phyloP scores from a whole-genome alignment of 2,113 vertebrate genomes.

The Riparia riparia region DNA sequence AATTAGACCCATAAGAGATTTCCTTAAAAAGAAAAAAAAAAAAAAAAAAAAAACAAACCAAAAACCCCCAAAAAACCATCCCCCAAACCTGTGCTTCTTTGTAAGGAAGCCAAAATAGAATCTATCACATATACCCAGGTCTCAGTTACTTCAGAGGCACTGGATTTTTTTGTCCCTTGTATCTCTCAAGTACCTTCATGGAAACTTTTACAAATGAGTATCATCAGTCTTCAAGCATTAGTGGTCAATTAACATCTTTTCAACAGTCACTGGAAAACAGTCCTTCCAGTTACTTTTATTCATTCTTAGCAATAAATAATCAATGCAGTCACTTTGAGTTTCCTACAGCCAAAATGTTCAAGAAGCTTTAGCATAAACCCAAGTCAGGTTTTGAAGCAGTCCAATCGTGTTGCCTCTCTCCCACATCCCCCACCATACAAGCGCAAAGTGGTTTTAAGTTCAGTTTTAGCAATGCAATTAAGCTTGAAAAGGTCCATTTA shows the following conservation, averaged over 20 bases:
- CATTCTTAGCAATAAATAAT: background rate
- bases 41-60: background rate
- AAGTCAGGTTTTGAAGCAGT: background rate
- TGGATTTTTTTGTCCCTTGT: background rate
- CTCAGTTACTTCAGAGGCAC: background rate
- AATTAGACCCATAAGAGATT: background rate
- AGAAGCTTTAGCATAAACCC: background rate
- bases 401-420: background rate
- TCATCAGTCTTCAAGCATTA: background rate
- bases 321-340: background rate
- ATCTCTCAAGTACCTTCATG: conserved; percentile 1
- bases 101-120: conserved; percentile 17
- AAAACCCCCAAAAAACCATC: no score
- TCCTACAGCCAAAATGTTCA: background rate
- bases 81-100: conserved; percentile 36
- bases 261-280: background rate
- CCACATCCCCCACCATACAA: background rate
- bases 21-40: background rate
- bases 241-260: background rate
- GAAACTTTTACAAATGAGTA: background rate
- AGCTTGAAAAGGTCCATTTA: background rate
- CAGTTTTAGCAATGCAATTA: conserved; percentile 16
- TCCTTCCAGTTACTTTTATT: background rate
- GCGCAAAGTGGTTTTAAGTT: conserved; percentile 26
- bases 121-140: background rate